A percentile compares a stretch with the other conserved stretches of the same genome.
These are phyloP conservation scores for Notamacropus eugenii DNA, from an alignment of 2,797 vertebrate genomes.

Conservation along the genomic window DNA sequence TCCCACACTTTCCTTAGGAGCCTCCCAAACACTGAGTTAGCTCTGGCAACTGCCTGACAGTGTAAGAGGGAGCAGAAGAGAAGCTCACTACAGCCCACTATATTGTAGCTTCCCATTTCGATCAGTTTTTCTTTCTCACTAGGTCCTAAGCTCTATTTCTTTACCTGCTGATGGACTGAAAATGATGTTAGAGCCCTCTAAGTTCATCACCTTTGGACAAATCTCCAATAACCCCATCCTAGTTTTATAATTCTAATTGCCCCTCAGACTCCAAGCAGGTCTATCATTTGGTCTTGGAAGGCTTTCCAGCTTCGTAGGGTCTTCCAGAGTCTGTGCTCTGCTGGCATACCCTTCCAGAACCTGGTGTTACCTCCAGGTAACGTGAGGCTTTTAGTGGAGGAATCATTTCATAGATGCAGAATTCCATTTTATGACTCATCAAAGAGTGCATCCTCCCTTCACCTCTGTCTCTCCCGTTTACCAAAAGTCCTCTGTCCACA, in stretches of 20 bases:
- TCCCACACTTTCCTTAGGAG: no score
- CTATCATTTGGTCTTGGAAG: neutral
- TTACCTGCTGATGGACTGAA: neutral
- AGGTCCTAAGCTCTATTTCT: neutral
- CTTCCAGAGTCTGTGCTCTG: neutral
- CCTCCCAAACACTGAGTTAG: no score
- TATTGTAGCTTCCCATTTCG: neutral
- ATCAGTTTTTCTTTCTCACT: neutral
- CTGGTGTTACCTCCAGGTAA: neutral
- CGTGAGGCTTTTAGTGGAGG: neutral
- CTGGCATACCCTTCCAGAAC: neutral
- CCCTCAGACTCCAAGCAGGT: neutral
- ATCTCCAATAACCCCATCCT: neutral
- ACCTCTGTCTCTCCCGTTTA: neutral
- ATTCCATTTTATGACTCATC: neutral
- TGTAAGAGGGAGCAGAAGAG: neutral
- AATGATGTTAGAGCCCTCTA: neutral
- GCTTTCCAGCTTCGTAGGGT: neutral
- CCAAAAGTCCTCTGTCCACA: neutral
- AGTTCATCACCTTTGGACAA: neutral
- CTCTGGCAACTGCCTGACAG: neutral
- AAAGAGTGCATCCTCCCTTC: neutral
- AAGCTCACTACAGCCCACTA: neutral
- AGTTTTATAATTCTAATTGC: neutral
- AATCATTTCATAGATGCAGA: neutral